A percentile compares a stretch with the other conserved stretches of the same genome.
Conservation (phyloP, 2,797 vertebrate genomes). For the Sciurus carolinensis region DNA sequence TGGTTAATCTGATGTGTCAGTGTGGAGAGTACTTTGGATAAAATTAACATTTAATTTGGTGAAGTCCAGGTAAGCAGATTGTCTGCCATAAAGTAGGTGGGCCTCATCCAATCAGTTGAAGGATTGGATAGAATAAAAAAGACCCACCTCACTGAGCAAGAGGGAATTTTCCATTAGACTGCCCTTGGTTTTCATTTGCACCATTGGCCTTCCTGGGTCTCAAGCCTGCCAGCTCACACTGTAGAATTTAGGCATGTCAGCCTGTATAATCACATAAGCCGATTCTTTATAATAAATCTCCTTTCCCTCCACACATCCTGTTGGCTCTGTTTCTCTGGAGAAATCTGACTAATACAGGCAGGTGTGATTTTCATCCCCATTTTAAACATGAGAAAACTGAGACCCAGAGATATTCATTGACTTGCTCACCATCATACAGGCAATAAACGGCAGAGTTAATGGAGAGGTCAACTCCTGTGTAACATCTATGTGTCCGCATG, state of each 20-base stretch:
- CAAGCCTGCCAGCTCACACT: background rate
- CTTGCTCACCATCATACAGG: background rate
- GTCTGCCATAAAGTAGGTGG: background rate
- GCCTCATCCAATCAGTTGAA: background rate
- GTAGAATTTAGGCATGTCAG: background rate
- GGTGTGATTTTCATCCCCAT: background rate
- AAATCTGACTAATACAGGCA: background rate
- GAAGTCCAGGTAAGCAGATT: background rate
- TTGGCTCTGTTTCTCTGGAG: background rate
- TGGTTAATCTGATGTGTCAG: background rate
- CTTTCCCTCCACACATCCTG: background rate
- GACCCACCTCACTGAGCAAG: background rate
- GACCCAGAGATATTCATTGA: background rate
- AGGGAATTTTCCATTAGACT: background rate
- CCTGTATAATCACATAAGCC: background rate
- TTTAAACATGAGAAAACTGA: constrained; percentile 39
- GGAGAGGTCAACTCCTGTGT: background rate
- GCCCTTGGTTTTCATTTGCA: background rate
- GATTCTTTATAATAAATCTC: background rate
- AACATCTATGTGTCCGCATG: background rate
- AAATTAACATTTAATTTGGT: background rate
- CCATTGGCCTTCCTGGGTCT: background rate
- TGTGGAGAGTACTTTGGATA: background rate
- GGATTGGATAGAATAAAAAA: background rate
- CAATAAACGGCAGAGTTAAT: background rate